A percentile compares a stretch with the other conserved stretches of the same genome.
phyloP scores from a whole-genome alignment of 2,113 vertebrate genomes.

The Tetraodon nigroviridis region DNA sequence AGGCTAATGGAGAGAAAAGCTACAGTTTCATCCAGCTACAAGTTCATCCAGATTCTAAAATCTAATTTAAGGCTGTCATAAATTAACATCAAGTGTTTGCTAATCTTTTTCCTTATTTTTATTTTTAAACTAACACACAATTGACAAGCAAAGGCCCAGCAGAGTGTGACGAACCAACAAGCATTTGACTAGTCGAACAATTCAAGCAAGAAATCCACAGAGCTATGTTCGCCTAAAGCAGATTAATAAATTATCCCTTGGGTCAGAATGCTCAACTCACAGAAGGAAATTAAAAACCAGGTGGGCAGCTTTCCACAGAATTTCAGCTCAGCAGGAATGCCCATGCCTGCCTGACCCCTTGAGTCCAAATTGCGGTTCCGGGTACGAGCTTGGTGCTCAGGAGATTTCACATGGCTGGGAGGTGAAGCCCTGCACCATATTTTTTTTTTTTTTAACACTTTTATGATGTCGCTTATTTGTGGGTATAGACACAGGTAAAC shows the following conservation, averaged over 20 bases:
- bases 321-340: constrained; percentile 12
- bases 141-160: constrained; percentile 36
- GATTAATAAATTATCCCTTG: constrained; percentile 41
- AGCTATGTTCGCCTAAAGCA: constrained; percentile 26
- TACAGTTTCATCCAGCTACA: no score
- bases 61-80: constrained; percentile 17
- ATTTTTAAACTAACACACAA: neutral
- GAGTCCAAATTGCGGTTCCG: no score
- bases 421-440: no score
- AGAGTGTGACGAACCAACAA: constrained; percentile 42
- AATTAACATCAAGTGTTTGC: constrained; percentile 12
- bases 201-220: constrained; percentile 38
- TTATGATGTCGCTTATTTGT: no score
- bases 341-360: no score
- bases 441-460: no score
- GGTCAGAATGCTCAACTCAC: constrained; percentile 11
- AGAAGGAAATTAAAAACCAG: neutral
- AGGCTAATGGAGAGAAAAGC: neutral
- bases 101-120: constrained; percentile 1
- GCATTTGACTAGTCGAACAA: constrained; percentile 51
- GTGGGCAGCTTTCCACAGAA: constrained; percentile 34
- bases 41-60: no score
- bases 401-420: no score
- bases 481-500: no score
- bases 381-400: no score